A percentile compares a stretch with the other conserved stretches of the same genome.
These are phyloP conservation scores for Aradus depressus DNA, from an alignment of 2,888 invertebrate species.

Conservation along the genomic window DNA sequence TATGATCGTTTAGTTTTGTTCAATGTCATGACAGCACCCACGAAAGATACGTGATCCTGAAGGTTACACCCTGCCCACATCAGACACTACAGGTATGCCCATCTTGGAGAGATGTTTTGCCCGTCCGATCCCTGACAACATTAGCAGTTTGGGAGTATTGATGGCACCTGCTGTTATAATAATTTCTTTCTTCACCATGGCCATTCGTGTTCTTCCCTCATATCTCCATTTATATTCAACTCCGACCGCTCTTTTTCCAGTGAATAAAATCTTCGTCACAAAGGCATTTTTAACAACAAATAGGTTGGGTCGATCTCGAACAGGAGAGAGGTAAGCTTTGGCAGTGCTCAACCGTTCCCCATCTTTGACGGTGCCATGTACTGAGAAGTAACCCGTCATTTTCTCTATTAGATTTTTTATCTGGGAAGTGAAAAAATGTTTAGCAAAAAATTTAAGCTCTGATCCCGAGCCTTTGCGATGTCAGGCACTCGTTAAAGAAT, in stretches of 20 bases:
- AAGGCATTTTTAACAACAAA: constrained; percentile 32
- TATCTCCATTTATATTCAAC: constrained; percentile 43
- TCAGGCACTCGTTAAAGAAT: no score
- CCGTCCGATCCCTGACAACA: constrained; percentile 31
- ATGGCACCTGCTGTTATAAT: constrained; percentile 30
- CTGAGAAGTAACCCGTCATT: constrained; percentile 9
- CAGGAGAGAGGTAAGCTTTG: constrained; percentile 32
- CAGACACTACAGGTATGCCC: constrained; percentile 27
- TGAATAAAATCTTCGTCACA: constrained; percentile 32
- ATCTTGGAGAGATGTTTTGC: constrained; percentile 24
- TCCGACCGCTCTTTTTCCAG: constrained; percentile 41
- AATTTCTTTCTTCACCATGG: constrained; percentile 42
- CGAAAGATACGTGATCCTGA: constrained; percentile 30
- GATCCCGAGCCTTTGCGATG: no score
- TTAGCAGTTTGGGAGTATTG: constrained; percentile 29
- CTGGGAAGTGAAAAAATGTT: no score
- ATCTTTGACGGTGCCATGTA: constrained; percentile 45
- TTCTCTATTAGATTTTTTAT: no score
- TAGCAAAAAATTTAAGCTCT: no score
- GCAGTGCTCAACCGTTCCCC: constrained; percentile 46
- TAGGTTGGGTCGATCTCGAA: constrained; percentile 32
- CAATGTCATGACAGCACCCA: constrained; percentile 25
- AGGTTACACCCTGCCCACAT: constrained; percentile 30
- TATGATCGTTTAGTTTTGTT: constrained; percentile 14
- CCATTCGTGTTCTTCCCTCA: constrained; percentile 40